Base-by-base conservation (phyloP, 2,797 vertebrate genomes). In the Xiphorhynchus erythropygius region DNA sequence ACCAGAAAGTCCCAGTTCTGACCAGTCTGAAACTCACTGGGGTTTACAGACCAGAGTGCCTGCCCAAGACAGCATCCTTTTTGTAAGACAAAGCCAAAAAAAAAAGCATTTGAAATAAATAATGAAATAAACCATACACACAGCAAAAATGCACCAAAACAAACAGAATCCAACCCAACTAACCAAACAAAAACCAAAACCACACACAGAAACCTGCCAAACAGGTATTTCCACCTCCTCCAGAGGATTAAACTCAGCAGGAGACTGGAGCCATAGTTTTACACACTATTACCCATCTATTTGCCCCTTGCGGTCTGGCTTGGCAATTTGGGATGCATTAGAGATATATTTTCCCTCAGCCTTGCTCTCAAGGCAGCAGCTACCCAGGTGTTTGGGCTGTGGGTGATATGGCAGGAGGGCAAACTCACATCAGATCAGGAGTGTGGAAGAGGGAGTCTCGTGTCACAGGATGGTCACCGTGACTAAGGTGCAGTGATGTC, bases 401-500 rank as follows among this genome's bases (percentile, higher is more conserved):
- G 12, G 28, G 28, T 35, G 13, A 62, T 65, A 15, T 3, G 17
- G 22, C 27, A 71, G 24, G 39, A 83, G 47, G 24, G 33, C 5
- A 65, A 82, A 39, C 10, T 49, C 37, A 3, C 1, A 0, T 7
- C 63, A 44, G 39, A 8, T 44, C 1, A 0, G 4, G 30, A 88
- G 24, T 1, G 17, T 75, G 37, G 30, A 74, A 62, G 33, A 47
- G 8, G 16, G 39, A 78, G 7, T 35, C 64, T 33, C 13, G 7
- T 28, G 23, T n/a, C 0, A 0, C 6, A 16, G 21, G 23, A 49
- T 11, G 37, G 33, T 49, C 12, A 1, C 21, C 16, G 1, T 30
- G 39, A 50, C 25, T 79, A 32, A 52, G 24, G 4, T 59, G 25
- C 14, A 42, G 21, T 6, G 15, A 30, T 4, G 0, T 52, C 79